A percentile compares a stretch with the other conserved stretches of the same genome.
These are phyloP conservation scores for Sinopyrophorus schimmeli DNA, from an alignment of 2,888 invertebrate species.

Conservation along the genomic window DNA sequence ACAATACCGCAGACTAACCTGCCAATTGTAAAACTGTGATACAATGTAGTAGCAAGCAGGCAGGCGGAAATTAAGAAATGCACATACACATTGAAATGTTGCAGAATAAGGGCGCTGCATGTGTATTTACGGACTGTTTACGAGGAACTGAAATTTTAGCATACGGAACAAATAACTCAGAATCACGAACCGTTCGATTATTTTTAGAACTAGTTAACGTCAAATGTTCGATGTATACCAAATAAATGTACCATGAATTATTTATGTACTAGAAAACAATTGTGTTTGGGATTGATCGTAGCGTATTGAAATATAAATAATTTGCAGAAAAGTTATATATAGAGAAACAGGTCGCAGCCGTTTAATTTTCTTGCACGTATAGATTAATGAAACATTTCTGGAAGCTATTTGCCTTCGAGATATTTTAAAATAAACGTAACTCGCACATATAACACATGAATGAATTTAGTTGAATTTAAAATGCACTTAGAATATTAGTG, in stretches of 20 bases:
- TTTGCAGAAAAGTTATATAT: not conserved
- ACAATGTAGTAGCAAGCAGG: conserved; percentile 27
- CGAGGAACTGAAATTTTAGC: conserved; percentile 32
- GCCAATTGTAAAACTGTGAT: conserved; percentile 22
- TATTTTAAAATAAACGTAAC: no score
- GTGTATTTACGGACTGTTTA: conserved; percentile 31
- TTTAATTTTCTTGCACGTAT: conserved; percentile 2
- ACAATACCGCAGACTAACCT: conserved; percentile 26
- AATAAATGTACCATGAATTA: conserved; percentile 25
- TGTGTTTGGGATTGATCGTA: conserved; percentile 13
- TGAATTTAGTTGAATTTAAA: no score
- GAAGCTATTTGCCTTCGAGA: no score
- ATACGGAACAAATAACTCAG: conserved; percentile 31
- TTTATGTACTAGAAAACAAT: conserved; percentile 24
- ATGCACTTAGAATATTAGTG: no score
- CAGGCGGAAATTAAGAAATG: conserved; percentile 29
- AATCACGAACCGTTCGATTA: conserved; percentile 28
- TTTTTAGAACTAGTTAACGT: conserved; percentile 27
- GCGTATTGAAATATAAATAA: not conserved
- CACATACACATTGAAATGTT: conserved; percentile 29
- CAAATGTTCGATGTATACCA: conserved; percentile 24
- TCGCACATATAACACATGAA: no score
- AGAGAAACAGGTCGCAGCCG: conserved; percentile 2
- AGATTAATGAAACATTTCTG: not conserved
- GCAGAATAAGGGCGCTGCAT: conserved; percentile 27